A percentile compares a stretch with the other conserved stretches of the same genome.
phyloP scores from a whole-genome alignment of 2,113 vertebrate genomes.

The Micromys minutus region DNA sequence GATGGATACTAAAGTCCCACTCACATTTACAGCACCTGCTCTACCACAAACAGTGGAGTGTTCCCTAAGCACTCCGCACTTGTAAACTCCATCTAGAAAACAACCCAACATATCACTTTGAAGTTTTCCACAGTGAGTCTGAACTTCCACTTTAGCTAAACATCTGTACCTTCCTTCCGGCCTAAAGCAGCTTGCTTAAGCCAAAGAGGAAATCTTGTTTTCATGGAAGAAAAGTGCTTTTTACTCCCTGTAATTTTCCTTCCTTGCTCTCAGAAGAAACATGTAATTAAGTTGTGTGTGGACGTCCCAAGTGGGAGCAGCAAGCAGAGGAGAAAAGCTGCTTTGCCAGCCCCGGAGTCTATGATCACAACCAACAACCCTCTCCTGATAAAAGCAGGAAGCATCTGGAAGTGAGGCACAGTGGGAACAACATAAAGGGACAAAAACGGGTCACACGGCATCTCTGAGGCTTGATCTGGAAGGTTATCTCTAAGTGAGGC shows the following conservation, averaged over 20 bases:
- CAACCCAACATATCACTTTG: not conserved
- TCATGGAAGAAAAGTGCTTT: conserved; percentile 51
- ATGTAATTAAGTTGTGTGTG: not conserved
- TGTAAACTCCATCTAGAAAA: not conserved
- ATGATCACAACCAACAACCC: not conserved
- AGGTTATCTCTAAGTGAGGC: not conserved
- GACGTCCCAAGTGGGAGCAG: conserved; percentile 17
- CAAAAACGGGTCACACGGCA: not conserved
- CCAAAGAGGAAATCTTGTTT: conserved; percentile 45
- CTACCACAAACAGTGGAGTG: not conserved
- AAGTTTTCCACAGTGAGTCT: conserved; percentile 1
- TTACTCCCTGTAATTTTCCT: not conserved
- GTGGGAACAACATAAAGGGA: not conserved
- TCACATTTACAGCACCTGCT: conserved; percentile 46
- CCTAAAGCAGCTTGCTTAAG: conserved; percentile 43
- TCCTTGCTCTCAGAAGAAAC: not conserved
- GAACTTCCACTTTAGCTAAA: conserved; percentile 49
- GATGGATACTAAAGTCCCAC: not conserved
- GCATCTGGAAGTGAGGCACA: not conserved
- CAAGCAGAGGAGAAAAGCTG: not conserved
- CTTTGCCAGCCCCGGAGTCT: not conserved
- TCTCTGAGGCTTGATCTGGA: not conserved
- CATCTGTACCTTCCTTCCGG: conserved; percentile 55
- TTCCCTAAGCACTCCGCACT: not conserved
- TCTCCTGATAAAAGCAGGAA: not conserved